Conservation (phyloP, 2,113 vertebrate genomes). For the Gasterosteus aculeatus region DNA sequence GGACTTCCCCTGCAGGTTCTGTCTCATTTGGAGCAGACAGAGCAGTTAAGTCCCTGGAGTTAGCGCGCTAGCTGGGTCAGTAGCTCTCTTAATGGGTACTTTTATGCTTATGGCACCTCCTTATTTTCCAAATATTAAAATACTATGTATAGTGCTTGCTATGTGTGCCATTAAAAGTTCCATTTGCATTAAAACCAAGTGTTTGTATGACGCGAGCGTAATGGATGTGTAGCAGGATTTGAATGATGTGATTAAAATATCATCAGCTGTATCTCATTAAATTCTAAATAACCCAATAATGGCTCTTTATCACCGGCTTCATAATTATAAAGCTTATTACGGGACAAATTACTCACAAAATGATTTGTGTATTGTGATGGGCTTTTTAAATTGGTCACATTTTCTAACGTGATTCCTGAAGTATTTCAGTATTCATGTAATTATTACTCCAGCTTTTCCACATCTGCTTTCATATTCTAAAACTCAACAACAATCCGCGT, state of each 20-base stretch:
- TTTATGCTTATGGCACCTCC: background rate
- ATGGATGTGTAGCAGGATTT: slow-evolving; percentile 12
- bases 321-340: background rate
- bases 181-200: background rate
- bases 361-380: slow-evolving; percentile 1
- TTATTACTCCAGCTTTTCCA: background rate
- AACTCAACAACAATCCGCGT: background rate
- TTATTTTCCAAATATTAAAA: slow-evolving; percentile 12
- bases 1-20: slow-evolving; percentile 71
- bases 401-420: background rate
- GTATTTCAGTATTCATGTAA: background rate
- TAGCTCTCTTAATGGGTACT: slow-evolving; percentile 53
- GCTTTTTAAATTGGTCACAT: background rate
- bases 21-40: slow-evolving; percentile 58
- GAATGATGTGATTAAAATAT: slow-evolving; percentile 20
- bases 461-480: background rate
- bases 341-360: background rate
- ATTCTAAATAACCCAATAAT: slow-evolving; percentile 15
- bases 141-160: slow-evolving; percentile 1
- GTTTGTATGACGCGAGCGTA: background rate
- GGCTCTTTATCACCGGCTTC: background rate
- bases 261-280: slow-evolving; percentile 12
- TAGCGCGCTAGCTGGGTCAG: slow-evolving; percentile 69
- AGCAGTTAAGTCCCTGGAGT: slow-evolving; percentile 53
- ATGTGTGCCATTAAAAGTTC: background rate